phyloP scores from a whole-genome alignment of 2,888 invertebrate species.

The Tipula vernalis region DNA sequence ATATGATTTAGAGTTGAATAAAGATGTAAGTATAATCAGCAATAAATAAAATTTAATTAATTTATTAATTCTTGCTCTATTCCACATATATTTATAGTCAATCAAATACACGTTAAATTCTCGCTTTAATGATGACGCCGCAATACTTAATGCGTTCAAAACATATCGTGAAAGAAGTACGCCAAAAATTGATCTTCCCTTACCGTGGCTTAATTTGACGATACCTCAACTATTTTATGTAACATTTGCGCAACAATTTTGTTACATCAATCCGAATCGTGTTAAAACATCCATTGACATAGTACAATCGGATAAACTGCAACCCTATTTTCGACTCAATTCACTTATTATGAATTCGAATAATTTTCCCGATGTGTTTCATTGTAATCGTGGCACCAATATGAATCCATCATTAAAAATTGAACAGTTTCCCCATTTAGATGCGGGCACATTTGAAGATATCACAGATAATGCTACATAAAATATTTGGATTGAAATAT shows the following conservation, averaged over 20 bases:
- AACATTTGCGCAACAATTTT: slow-evolving; percentile 7
- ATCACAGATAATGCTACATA: not conserved
- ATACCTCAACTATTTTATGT: slow-evolving; percentile 6
- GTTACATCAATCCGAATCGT: not conserved
- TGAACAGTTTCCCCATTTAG: not conserved
- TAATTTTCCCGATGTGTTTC: not conserved
- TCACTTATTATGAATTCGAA: slow-evolving; percentile 9
- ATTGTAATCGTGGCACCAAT: not conserved
- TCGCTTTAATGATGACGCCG: not conserved
- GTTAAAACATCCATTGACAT: not conserved
- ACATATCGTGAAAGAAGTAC: not conserved
- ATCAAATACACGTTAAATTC: not conserved
- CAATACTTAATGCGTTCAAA: not conserved
- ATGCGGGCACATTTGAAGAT: not conserved
- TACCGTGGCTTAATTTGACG: not conserved
- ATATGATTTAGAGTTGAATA: not conserved
- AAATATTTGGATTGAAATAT: not conserved
- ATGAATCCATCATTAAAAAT: slow-evolving; percentile 7
- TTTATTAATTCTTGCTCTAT: not conserved
- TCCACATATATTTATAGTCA: not conserved
- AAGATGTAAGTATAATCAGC: not conserved
- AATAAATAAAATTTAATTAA: not conserved
- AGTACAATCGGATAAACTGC: not conserved
- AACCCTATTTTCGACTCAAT: not conserved
- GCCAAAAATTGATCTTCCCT: not conserved